A percentile compares a stretch with the other conserved stretches of the same genome.
Conservation (phyloP, 2,888 invertebrate genomes). For the Trissolcus japonicus region DNA sequence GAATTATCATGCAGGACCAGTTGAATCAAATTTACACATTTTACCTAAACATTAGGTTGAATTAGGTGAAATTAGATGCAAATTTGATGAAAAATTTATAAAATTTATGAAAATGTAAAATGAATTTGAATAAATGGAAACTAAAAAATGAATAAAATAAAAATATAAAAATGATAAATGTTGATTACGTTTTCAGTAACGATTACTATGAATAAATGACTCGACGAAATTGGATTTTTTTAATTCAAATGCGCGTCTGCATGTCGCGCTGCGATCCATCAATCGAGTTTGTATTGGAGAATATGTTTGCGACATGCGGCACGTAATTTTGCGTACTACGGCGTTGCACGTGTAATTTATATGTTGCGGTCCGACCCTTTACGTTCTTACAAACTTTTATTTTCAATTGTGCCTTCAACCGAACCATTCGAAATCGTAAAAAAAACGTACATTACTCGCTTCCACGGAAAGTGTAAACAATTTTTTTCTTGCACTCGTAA, state of each 20-base stretch:
- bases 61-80: no score
- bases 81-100: no score
- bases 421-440: background rate
- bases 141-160: no score
- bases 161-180: no score
- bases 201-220: background rate
- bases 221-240: constrained; percentile 6
- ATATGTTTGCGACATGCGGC: constrained; percentile 17
- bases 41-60: no score
- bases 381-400: background rate
- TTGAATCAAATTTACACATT: no score
- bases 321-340: constrained; percentile 22
- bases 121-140: no score
- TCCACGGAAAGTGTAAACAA: no score
- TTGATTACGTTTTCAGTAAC: no score
- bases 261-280: constrained; percentile 6
- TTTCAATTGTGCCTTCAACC: background rate
- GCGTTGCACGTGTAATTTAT: constrained; percentile 28
- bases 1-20: no score
- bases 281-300: constrained; percentile 16
- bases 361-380: background rate
- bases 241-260: constrained; percentile 6
- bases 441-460: background rate
- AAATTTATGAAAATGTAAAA: no score
- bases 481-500: no score